Evolutionary conservation across 2,797 vertebrate genomes (phyloP).

Genomic region (Syngnathus acus): DNA sequence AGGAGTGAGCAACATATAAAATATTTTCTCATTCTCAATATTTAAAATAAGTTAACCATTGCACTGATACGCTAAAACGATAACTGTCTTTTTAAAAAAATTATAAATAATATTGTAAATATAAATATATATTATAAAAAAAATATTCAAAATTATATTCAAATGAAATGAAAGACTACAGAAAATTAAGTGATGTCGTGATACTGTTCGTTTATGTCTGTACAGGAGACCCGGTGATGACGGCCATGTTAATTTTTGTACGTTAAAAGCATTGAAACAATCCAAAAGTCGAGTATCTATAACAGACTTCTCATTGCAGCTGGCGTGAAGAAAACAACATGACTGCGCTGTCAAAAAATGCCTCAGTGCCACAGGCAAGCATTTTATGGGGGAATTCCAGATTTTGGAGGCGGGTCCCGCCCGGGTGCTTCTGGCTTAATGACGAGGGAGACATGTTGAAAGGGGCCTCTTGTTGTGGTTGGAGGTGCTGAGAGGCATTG

Average conservation of each 20-base stretch:
- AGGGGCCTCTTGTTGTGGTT: constrained; percentile 55
- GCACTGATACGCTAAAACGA: not conserved
- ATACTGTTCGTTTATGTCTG: not conserved
- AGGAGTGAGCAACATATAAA: not conserved
- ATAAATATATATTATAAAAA: no score
- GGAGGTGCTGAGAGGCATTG: constrained; percentile 50
- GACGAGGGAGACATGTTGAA: constrained; percentile 43
- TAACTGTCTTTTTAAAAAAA: no score
- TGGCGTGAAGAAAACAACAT: not conserved
- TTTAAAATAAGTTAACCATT: not conserved
- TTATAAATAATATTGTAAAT: no score
- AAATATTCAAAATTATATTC: no score
- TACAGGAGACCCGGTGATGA: not conserved
- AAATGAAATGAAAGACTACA: not conserved
- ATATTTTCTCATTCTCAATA: not conserved
- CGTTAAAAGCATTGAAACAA: not conserved
- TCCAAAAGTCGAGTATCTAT: not conserved
- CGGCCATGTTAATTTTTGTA: not conserved
- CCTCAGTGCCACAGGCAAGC: constrained; percentile 18
- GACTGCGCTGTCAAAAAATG: constrained; percentile 1
- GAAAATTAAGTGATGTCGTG: not conserved
- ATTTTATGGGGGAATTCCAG: constrained; percentile 43
- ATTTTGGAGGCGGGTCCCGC: constrained; percentile 31
- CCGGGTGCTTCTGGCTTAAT: constrained; percentile 22
- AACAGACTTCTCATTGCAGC: not conserved